Evolutionary conservation across 2,113 vertebrate genomes (phyloP), one percentile per base, ranked within the genome.

Genomic region (Grammomys dolichurus): DNA sequence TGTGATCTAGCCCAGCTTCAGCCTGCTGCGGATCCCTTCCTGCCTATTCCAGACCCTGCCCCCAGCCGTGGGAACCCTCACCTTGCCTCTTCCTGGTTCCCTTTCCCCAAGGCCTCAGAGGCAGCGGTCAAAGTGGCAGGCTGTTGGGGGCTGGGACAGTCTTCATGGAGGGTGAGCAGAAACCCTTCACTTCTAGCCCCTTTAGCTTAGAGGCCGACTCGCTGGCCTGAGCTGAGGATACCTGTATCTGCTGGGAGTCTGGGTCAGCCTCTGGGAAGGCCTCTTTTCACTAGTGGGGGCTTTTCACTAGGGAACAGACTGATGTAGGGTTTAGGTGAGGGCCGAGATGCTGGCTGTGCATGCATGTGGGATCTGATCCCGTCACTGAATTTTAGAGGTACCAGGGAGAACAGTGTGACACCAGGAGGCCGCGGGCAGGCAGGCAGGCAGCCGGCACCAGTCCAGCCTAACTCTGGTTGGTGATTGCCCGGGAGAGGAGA

Each of bases 401-500:
- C 78, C 24, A 0, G 51, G 58, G 73, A 43, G 84, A 31, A 33
- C 48, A 0, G 90, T 7, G 56, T 48, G 86, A 16, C 82, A 7
- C 60, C 19, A 8, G 87, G 46, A 88, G 77, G 90, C 93, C 9
- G 0, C 7, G 17, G 75, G 87, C 95, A 22, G 40, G 89, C 48
- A 84, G 81, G 81, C 56, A 78, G 81, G 58, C 58, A 9, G 63
- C 43, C n/a, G 26, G 60, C 28, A 58, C 91, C 31, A 77, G 28
- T 76, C 69, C 6, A 24, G 63, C 48, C 65, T 5, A 28, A 65
- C 77, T 31, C 24, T 92, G 58, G 93, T 87, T 51, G 40, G 94
- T 58, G 93, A 87, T 91, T 78, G 95, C 92, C 90, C 77, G 0
- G 20, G 77, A 77, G 92, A 51, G 58, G 88, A 77, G 48, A 56